A percentile compares a stretch with the other conserved stretches of the same genome.
Evolutionary conservation across 2,797 vertebrate genomes (phyloP).

Genomic region (Semotilus atromaculatus): DNA sequence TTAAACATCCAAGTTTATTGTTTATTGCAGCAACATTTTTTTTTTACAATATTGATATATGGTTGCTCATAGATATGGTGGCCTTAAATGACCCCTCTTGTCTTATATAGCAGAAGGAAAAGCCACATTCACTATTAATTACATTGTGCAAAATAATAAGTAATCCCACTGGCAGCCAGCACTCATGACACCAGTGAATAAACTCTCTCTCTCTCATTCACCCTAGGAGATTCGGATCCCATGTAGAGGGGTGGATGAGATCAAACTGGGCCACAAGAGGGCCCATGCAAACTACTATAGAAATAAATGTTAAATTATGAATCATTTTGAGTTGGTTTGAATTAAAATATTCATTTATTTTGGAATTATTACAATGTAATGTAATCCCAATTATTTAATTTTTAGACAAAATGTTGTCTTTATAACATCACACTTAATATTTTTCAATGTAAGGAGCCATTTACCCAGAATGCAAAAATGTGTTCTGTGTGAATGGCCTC

Average conservation of each 20-base stretch:
- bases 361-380: not conserved
- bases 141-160: conserved; percentile 68
- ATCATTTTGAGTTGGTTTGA: not conserved
- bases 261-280: not conserved
- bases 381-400: not conserved
- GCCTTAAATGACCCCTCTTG: conserved; percentile 65
- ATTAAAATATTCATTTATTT: not conserved
- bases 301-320: not conserved
- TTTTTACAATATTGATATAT: not conserved
- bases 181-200: conserved; percentile 56
- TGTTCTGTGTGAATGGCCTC: not conserved
- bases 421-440: not conserved
- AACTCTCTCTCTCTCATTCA: conserved; percentile 26
- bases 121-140: conserved; percentile 74
- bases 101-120: conserved; percentile 67
- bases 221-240: not conserved
- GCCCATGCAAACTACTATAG: not conserved
- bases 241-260: not conserved
- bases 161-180: conserved; percentile 70
- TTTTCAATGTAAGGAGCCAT: no score
- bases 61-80: conserved; percentile 56
- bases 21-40: no score
- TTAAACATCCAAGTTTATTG: no score
- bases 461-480: not conserved
- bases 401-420: no score